Conservation (phyloP, 2,113 vertebrate genomes). For the Vidua chalybeata region DNA sequence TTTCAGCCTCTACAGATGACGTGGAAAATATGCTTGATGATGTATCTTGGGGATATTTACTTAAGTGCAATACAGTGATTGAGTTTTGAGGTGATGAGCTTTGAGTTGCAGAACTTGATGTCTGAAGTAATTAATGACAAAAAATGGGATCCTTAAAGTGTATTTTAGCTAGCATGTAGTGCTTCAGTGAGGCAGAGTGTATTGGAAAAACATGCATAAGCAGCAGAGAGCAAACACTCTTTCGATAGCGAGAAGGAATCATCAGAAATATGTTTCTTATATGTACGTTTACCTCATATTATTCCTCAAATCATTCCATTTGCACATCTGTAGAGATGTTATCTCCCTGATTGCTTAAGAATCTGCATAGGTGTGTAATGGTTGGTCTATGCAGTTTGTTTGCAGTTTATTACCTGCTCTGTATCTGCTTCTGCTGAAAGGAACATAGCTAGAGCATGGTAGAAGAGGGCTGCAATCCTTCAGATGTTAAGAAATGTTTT, state of each 20-base stretch:
- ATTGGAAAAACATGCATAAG: not conserved
- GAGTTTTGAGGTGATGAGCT: not conserved
- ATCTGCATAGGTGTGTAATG: not conserved
- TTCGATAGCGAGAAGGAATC: not conserved
- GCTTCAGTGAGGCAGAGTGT: not conserved
- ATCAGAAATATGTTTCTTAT: not conserved
- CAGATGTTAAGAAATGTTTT: not conserved
- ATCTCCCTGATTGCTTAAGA: not conserved
- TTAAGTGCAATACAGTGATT: not conserved
- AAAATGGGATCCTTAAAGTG: not conserved
- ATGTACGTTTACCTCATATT: not conserved
- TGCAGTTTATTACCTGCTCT: not conserved
- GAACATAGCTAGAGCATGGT: not conserved
- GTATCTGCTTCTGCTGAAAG: not conserved
- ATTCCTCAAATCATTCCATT: not conserved
- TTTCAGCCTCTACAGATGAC: not conserved
- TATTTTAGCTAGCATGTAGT: not conserved
- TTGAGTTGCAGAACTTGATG: not conserved
- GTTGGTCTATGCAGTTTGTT: not conserved
- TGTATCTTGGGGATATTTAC: slow-evolving; percentile 14
- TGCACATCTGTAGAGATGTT: not conserved
- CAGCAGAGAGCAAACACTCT: not conserved
- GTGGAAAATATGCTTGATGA: not conserved
- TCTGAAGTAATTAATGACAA: not conserved
- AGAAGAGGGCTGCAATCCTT: not conserved